Percentiles rank a stretch among this genome's conserved stretches.
Conservation (phyloP, 2,113 vertebrate species). For the Echinops telfairi region DNA sequence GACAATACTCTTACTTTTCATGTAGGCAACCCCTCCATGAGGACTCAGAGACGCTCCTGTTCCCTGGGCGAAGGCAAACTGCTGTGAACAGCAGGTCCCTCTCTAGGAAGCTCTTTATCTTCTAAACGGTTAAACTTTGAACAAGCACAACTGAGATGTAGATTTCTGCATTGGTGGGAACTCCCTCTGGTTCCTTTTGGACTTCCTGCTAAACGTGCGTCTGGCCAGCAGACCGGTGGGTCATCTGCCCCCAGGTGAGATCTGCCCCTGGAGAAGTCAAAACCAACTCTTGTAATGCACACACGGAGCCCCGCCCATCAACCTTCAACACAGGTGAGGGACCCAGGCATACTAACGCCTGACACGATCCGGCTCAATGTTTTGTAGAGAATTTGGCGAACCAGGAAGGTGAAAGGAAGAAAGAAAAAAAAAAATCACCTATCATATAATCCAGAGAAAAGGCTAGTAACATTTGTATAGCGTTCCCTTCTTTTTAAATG, state of each 20-base stretch:
- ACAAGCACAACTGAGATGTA: neutral
- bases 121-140: neutral
- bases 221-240: no score
- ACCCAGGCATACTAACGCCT: fast-evolving
- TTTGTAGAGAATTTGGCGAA: neutral
- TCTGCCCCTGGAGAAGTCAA: neutral
- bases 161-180: neutral
- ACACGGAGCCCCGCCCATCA: neutral
- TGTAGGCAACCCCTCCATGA: neutral
- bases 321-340: no score
- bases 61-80: neutral
- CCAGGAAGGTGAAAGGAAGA: neutral
- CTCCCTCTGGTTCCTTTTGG: no score
- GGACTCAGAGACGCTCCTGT: neutral
- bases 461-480: neutral
- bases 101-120: neutral
- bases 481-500: no score
- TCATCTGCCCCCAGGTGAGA: no score
- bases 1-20: neutral
- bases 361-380: neutral
- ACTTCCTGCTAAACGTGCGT: no score
- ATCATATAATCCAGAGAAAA: slow-evolving; percentile 15
- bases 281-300: neutral
- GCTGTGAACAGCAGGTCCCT: neutral
- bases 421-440: neutral